Percentiles rank a stretch among this genome's conserved stretches.
Conservation (phyloP, 2,797 vertebrate species). For the Tenualosa thibaudeaui region DNA sequence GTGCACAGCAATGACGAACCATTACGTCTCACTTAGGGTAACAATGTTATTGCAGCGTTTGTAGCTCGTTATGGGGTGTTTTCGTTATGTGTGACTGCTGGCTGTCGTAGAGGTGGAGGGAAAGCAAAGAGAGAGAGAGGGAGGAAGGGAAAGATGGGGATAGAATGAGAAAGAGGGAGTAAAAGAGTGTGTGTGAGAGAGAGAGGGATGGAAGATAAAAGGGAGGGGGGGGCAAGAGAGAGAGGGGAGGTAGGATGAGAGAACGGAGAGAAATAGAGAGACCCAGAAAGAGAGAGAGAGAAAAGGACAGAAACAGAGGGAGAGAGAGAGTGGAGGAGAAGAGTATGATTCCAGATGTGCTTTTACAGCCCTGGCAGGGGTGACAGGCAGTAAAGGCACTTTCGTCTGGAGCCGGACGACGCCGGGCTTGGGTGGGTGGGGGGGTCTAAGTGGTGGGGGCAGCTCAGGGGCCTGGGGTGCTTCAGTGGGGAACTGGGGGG, state of each 20-base stretch:
- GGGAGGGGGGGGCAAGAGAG: neutral
- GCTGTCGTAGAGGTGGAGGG: conserved; percentile 51
- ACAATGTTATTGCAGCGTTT: conserved; percentile 72
- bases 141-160: conserved; percentile 56
- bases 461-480: conserved; percentile 38
- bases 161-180: conserved; percentile 55
- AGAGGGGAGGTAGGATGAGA: conserved; percentile 25
- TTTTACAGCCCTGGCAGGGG: conserved; percentile 73
- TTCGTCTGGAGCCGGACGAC: conserved; percentile 59
- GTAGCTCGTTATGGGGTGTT: conserved; percentile 68
- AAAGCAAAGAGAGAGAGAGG: conserved; percentile 33
- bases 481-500: neutral
- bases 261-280: conserved; percentile 9
- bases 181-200: conserved; percentile 36
- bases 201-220: neutral
- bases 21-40: conserved; percentile 71
- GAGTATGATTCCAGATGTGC: conserved; percentile 79
- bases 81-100: conserved; percentile 59
- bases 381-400: conserved; percentile 68
- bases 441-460: conserved; percentile 46
- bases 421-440: conserved; percentile 25
- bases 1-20: conserved; percentile 42
- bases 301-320: conserved; percentile 22
- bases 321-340: conserved; percentile 53
- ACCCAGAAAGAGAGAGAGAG: neutral